Evolutionary conservation across 2,797 vertebrate genomes (phyloP), one percentile per base, ranked within the genome.

Genomic region (Podargus strigoides): DNA sequence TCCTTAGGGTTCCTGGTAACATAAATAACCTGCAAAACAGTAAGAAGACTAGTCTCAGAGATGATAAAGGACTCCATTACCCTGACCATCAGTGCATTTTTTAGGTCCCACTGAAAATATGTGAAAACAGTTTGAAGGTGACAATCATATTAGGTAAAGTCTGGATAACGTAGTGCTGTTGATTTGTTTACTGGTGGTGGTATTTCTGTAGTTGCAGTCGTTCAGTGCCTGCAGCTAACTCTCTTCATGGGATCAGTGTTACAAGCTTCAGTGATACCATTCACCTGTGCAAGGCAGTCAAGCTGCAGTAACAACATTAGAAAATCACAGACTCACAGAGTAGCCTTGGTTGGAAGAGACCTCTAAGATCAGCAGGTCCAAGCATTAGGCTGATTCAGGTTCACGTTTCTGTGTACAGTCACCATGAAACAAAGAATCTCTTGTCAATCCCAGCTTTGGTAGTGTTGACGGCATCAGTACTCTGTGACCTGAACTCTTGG

Each of bases 1-100:
- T 96, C 95, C 75, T 96, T 96, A 58, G 88, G 96, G 77, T 96
- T 96, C 80, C 96, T 94, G 77, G 62, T 28, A 49, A 96, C 36
- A 76, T 94, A 94, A 79, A 96, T 93, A 62, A 95, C 3, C 96
- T 95, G 80, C 26, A 87, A 55, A 72, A 60, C n/a, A 66, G 24
- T 12, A 53, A 27, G 41, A 76, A 7, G 12, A 15, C 11, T 13
- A 8, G 14, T 42, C 23, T 85, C 20, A 70, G 68, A n/a, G 14
- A 14, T 36, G n/a, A 6, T 41, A 18, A 46, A 66, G 27, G 32
- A 23, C 36, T 63, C 17, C 39, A 8, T 26, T 47, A 19, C 16
- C 17, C 13, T 42, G 56, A 39, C 19, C 42, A 9, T 44, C 37
- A 19, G 12, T 17, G 20, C 32, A 28, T 23, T 64, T 81, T 32